Evolutionary conservation across 2,797 vertebrate genomes (phyloP).

Genomic region (Echeneis naucrates): DNA sequence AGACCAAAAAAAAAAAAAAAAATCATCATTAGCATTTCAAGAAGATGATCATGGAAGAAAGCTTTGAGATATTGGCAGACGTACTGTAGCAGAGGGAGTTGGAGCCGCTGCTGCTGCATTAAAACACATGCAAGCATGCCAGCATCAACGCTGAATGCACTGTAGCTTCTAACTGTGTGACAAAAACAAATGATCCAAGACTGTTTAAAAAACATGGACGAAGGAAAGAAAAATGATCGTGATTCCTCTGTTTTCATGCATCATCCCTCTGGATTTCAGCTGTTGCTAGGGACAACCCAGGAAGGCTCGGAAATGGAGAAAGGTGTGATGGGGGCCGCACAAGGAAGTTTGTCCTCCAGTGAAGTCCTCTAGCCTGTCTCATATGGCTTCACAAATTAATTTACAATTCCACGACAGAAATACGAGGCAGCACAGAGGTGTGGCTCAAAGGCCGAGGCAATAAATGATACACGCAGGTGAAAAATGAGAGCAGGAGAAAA

Average conservation of each 20-base stretch:
- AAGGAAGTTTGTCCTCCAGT: slow-evolving; percentile 50
- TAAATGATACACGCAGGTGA: slow-evolving; percentile 14
- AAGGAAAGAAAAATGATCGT: slow-evolving; percentile 8
- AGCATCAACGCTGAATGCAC: slow-evolving; percentile 1
- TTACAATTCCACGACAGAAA: slow-evolving; percentile 26
- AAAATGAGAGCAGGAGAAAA: slow-evolving; percentile 8
- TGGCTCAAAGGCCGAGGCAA: slow-evolving; percentile 22
- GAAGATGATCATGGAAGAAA: slow-evolving; percentile 53
- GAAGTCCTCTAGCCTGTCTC: slow-evolving; percentile 42
- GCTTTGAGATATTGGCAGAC: slow-evolving; percentile 41
- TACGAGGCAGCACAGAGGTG: slow-evolving; percentile 27
- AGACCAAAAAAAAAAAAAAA: slow-evolving; percentile 17
- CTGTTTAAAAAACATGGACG: neutral
- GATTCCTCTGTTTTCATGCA: slow-evolving; percentile 24
- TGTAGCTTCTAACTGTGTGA: slow-evolving; percentile 8
- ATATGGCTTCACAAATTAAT: slow-evolving; percentile 61
- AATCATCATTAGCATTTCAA: slow-evolving; percentile 53
- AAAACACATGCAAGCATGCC: slow-evolving; percentile 17
- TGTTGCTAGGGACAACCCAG: slow-evolving; percentile 75
- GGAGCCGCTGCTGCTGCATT: slow-evolving; percentile 16
- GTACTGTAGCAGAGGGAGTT: slow-evolving; percentile 5
- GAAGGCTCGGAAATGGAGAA: slow-evolving; percentile 37
- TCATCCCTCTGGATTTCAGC: slow-evolving; percentile 23
- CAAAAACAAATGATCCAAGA: slow-evolving; percentile 2
- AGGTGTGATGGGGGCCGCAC: slow-evolving; percentile 27